Evolutionary conservation across 1,140 invertebrate species (phyloP), one percentile per base, ranked within the genome.

Genomic region (Macrobrachium rosenbergii): DNA sequence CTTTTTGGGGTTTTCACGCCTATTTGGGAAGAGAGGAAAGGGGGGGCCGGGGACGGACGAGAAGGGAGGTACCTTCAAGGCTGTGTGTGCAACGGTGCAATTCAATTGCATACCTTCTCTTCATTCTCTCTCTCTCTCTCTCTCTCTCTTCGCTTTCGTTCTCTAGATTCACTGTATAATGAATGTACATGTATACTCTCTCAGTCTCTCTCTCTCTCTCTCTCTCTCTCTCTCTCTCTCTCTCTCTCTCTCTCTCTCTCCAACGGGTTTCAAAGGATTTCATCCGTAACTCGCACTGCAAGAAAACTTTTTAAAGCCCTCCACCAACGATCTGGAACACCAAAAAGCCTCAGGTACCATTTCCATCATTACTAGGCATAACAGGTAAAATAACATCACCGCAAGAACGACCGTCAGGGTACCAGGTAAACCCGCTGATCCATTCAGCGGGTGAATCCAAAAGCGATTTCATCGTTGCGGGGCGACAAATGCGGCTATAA

Each of bases 151-250:
- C 17, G 2, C 17, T 52, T 14, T 19, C 17, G 8, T 7, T 19
- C 17, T 76, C 78, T 80, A 3, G 3, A 37, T 37, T 37, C 28
- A 37, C 3, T 37, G 28, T 37, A 37, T 37, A 37, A 37, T 2
- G 28, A 37, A 37, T 2, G 3, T 37, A 37, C 28, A 3, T 37
- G 28, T 37, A 37, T 37, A 2, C 78, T 80, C 58, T 43, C 37
- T 43, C 73, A 5, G 2, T 23, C 75, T 52, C 37, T 59, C 45
- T 77, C 37, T 77, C 75, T 77, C 45, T 6, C 37, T 77, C 45
- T 52, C 75, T 77, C 75, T 52, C 75, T 77, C 75, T n/a, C 75
- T 14, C 28, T 28, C 21, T 28, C 45, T 77, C 75, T 77, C 45
- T 6, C 37, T 77, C 45, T 52, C 75, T 77, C 75, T 52, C 75